Evolutionary conservation across 1,140 invertebrate species (phyloP), one percentile per base, ranked within the genome.

Genomic region (Hypothenemus hampei): DNA sequence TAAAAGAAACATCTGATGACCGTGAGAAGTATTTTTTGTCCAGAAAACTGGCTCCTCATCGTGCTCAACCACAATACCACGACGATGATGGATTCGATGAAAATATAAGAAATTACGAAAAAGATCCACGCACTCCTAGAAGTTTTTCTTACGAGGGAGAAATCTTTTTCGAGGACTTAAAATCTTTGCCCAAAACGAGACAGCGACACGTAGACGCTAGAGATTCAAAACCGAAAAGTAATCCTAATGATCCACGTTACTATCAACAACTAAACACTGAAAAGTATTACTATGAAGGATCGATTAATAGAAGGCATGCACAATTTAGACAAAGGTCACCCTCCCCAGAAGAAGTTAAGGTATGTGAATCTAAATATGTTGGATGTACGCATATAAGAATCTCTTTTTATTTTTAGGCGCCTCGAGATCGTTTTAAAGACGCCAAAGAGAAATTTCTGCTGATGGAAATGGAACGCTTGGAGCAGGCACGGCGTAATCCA

Each of bases 391-490:
- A n/a, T n/a, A 29, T 5, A 43, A 43, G 11, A 8, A 21, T 26
- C 5, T 8, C 6, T 7, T 16, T 46, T 46, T 46, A 18, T 46
- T 57, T 57, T 3, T 16, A 57, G 54, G 80, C 82, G 24, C 86
- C 86, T 0, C 77, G 84, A 49, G 86, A 89, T 57, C 78, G 87
- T 29, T 89, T 89, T 68, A 84, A 87, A 61, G 86, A 89, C 62
- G 86, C 87, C 31, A 89, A 89, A 69, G 85, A 89, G 65, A 89
- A 89, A 70, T 89, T 90, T 64, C 77, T 84, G 66, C 80, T 83
- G 18, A 77, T 90, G 72, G 87, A 91, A 69, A 75, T 81, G 57
- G 82, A 86, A 57, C 77, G 82, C 31, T 77, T 81, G 45, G 75
- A 77, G 56, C 69, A 73, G 36, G 77, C 82, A 48, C 69, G 69